Evolutionary conservation across 2,888 invertebrate species (phyloP), one percentile per base, ranked within the genome.

Genomic region (Philaethria dido): DNA sequence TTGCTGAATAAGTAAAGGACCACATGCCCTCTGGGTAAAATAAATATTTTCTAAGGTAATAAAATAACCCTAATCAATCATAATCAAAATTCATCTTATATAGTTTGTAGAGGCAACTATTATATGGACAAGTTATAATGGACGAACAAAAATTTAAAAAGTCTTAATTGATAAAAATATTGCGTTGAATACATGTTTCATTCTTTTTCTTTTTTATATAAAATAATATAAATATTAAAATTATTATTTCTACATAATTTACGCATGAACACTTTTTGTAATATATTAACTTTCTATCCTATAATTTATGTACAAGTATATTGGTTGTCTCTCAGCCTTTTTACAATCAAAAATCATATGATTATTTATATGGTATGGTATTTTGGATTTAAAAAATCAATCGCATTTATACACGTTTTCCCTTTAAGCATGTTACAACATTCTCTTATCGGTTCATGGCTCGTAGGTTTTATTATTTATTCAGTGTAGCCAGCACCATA

Each of bases 391-490:
- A 50, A n/a, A 52, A 13, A 16, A 29, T 5, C 29, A 29, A 11
- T 29, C n/a, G n/a, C 50, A 25, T 50, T 29, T 50, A 29, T n/a
- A 13, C 13, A 39, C n/a, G 25, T 36, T 39, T 33, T 48, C 3
- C 13, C 14, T 36, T 57, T 66, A 16, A 55, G 36, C 42, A 33
- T 22, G n/a, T 48, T n/a, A 9, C 22, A 47, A 18, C 52, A 50
- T 33, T 48, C 39, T 42, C 44, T 44, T 57, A 67, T 29, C 67
- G 55, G 48, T 61, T 67, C 39, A 39, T 16, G 44, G 39, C 47
- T 55, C 42, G 62, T 47, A 48, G 47, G 22, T 61, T 39, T 36
- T 55, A 70, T 66, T 63, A 69, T 66, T 66, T 66, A 66, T 69
- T 67, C 64, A 68, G 13, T 62, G 50, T 64, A 33, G 63, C 60